Evolutionary conservation across 2,888 invertebrate genomes (phyloP).

Genomic region (Gibbula magus): DNA sequence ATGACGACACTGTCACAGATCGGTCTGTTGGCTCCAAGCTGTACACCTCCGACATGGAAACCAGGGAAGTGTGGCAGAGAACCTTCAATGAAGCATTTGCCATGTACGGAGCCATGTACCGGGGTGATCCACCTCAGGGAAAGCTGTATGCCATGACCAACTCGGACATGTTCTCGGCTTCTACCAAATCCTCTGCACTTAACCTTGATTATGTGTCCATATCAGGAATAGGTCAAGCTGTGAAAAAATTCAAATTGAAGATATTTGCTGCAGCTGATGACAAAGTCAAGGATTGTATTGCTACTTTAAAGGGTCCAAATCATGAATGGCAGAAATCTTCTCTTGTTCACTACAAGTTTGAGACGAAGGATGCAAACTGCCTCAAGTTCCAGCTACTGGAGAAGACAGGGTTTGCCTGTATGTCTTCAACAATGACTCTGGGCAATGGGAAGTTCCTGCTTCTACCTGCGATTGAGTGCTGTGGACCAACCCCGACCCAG

Average conservation of each 20-base stretch:
- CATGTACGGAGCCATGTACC: conserved; percentile 76
- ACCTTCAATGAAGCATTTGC: conserved; percentile 74
- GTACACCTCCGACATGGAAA: conserved; percentile 73
- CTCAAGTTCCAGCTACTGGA: conserved; percentile 66
- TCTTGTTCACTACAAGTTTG: conserved; percentile 68
- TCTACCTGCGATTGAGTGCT: conserved; percentile 26
- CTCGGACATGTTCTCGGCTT: conserved; percentile 64
- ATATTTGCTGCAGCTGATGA: conserved; percentile 37
- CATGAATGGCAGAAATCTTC: conserved; percentile 67
- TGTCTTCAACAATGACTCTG: conserved; percentile 40
- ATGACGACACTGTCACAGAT: conserved; percentile 77
- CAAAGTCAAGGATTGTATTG: conserved; percentile 18
- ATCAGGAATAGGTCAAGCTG: conserved; percentile 30
- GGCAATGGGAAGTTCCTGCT: conserved; percentile 35
- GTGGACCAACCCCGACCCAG: not conserved
- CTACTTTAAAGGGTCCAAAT: conserved; percentile 52
- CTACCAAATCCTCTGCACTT: conserved; percentile 64
- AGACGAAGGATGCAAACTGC: conserved; percentile 72
- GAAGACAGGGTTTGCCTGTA: conserved; percentile 73
- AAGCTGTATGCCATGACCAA: conserved; percentile 72
- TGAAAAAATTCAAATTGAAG: conserved; percentile 48
- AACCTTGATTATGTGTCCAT: conserved; percentile 48
- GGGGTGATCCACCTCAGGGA: conserved; percentile 75
- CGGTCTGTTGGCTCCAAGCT: conserved; percentile 75
- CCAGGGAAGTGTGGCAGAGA: conserved; percentile 75